Evolutionary conservation across 2,113 vertebrate species (phyloP).

Genomic region (Lipophrys pholis): DNA sequence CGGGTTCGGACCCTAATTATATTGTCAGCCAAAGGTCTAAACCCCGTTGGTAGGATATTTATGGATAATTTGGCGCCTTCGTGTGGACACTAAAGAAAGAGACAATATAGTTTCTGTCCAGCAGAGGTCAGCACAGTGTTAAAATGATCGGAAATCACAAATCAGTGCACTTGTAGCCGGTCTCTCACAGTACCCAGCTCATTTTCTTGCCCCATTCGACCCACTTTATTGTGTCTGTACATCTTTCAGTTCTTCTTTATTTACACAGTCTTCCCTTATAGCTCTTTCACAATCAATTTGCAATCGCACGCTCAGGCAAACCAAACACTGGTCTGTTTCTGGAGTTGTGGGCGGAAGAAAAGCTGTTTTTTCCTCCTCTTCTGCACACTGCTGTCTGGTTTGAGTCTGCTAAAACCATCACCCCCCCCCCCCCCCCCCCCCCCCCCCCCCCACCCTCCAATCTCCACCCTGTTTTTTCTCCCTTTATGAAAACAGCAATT

Average conservation of each 20-base stretch:
- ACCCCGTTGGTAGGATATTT: background rate
- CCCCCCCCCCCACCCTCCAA: background rate
- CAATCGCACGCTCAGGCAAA: constrained; percentile 37
- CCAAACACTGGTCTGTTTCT: constrained; percentile 13
- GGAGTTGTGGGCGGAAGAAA: constrained; percentile 34
- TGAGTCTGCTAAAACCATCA: constrained; percentile 80
- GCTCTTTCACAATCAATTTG: background rate
- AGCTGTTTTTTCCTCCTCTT: constrained; percentile 53
- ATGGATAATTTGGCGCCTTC: constrained; percentile 38
- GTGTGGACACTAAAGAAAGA: constrained; percentile 19
- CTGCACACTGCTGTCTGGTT: constrained; percentile 50
- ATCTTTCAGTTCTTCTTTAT: background rate
- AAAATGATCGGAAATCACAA: background rate
- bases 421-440: constrained; percentile 1
- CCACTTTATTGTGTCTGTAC: background rate
- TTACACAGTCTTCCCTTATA: background rate
- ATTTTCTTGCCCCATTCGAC: background rate
- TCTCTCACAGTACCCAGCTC: background rate
- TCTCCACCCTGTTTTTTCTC: constrained; percentile 34
- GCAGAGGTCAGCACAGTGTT: constrained; percentile 61
- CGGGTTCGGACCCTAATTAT: too few species aligned
- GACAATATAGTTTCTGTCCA: constrained; percentile 26
- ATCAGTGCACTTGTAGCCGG: background rate
- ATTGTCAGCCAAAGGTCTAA: too few species aligned
- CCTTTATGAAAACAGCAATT: constrained; percentile 6